Conservation (phyloP, 2,797 vertebrate genomes). For the Jordanella pulchra region DNA sequence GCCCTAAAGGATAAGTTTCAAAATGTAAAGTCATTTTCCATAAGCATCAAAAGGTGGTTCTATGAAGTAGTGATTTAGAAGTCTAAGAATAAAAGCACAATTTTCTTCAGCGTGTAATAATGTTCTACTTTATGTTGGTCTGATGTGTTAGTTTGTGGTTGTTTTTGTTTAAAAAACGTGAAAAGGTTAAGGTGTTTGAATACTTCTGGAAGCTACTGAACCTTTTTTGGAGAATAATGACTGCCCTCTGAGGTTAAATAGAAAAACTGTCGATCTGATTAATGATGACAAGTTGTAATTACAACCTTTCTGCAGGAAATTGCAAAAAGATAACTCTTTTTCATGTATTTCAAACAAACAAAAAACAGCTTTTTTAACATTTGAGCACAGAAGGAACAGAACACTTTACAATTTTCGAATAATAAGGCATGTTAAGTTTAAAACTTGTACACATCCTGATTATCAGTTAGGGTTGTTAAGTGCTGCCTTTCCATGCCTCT, state of each 20-base stretch:
- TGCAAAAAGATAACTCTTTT: neutral
- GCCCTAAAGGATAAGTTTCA: no score
- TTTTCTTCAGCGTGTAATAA: no score
- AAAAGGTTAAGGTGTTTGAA: neutral
- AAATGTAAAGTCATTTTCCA: no score
- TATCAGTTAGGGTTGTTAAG: conserved; percentile 6
- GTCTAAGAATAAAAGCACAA: no score
- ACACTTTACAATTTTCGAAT: neutral
- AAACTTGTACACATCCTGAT: conserved; percentile 2
- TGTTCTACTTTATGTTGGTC: no score
- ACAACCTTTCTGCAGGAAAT: neutral
- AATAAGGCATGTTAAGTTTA: neutral
- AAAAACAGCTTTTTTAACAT: neutral
- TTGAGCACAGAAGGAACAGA: neutral
- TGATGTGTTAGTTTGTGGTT: no score
- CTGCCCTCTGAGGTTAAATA: neutral
- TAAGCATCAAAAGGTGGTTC: no score
- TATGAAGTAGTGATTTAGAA: no score
- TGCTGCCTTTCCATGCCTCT: conserved; percentile 16
- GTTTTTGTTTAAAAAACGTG: no score
- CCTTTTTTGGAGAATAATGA: neutral
- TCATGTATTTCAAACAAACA: neutral
- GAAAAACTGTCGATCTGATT: neutral
- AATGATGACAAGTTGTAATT: neutral
- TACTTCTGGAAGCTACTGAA: neutral